These are phyloP conservation scores for Novumbra hubbsi DNA, from an alignment of 2,797 vertebrate genomes.

Conservation along the genomic window DNA sequence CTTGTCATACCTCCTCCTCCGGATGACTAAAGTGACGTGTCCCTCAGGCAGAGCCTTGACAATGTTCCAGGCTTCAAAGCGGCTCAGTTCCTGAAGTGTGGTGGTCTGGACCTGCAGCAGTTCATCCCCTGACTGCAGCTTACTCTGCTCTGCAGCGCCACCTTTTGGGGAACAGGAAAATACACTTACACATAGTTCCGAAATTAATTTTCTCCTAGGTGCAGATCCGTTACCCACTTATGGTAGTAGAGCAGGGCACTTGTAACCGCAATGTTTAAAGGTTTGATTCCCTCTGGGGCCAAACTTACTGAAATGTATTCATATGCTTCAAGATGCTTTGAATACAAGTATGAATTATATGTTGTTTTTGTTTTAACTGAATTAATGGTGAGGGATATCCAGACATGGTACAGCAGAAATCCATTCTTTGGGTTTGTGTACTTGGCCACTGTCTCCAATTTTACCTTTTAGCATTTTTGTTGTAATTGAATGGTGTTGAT, in stretches of 20 bases:
- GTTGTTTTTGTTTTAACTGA: not conserved
- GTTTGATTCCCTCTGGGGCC: not conserved
- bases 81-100: constrained; percentile 80
- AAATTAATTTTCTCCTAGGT: not conserved
- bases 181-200: not conserved
- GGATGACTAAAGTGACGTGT: constrained; percentile 69
- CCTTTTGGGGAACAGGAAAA: constrained; percentile 56
- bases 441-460: not conserved
- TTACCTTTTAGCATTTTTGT: not conserved
- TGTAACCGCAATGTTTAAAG: too few species aligned
- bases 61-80: constrained; percentile 90
- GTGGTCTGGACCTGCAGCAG: constrained; percentile 79
- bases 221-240: too few species aligned
- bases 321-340: not conserved
- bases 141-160: constrained; percentile 73
- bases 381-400: too few species aligned
- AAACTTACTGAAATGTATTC: not conserved
- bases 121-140: constrained; percentile 84
- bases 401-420: too few species aligned
- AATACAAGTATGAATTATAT: too few species aligned
- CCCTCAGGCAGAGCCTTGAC: constrained; percentile 89
- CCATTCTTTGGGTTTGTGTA: too few species aligned
- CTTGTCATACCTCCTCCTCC: constrained; percentile 62
- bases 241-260: too few species aligned
- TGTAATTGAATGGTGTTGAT: too few species aligned